Evolutionary conservation across 2,797 vertebrate species (phyloP).

Genomic region (Rhynchonycteris naso): DNA sequence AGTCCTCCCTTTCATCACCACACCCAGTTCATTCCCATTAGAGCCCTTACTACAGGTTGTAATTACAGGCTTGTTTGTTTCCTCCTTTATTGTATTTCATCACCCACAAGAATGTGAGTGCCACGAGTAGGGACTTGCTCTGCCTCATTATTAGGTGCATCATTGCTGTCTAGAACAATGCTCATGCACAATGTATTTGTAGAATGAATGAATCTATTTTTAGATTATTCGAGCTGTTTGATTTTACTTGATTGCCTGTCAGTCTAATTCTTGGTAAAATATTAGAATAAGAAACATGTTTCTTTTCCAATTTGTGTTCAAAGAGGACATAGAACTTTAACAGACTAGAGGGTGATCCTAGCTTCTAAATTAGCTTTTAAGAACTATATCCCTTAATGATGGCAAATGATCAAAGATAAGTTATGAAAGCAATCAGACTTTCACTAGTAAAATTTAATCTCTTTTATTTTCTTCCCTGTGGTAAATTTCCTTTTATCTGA

Average conservation of each 20-base stretch:
- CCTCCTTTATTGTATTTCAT: background rate
- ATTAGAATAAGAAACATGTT: background rate
- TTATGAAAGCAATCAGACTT: background rate
- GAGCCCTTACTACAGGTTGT: background rate
- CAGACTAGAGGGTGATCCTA: background rate
- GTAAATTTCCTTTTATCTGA: slow-evolving; percentile 22
- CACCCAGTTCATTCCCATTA: background rate
- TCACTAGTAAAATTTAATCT: background rate
- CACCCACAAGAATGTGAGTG: background rate
- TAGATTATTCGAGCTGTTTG: background rate
- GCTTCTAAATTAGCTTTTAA: slow-evolving; percentile 35
- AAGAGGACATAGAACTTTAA: background rate
- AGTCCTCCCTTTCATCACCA: background rate
- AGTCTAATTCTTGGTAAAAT: background rate
- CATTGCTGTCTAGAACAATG: background rate
- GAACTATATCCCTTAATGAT: background rate
- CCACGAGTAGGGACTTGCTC: background rate
- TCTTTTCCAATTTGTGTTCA: background rate
- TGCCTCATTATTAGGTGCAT: background rate
- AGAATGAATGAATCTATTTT: background rate
- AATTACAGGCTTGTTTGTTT: background rate
- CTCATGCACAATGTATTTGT: background rate
- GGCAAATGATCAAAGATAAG: background rate
- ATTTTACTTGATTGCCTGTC: background rate
- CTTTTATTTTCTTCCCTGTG: slow-evolving; percentile 20